Evolutionary conservation across 23 tunicate genomes (phyloP).

Genomic region (Halocynthia aurantium): DNA sequence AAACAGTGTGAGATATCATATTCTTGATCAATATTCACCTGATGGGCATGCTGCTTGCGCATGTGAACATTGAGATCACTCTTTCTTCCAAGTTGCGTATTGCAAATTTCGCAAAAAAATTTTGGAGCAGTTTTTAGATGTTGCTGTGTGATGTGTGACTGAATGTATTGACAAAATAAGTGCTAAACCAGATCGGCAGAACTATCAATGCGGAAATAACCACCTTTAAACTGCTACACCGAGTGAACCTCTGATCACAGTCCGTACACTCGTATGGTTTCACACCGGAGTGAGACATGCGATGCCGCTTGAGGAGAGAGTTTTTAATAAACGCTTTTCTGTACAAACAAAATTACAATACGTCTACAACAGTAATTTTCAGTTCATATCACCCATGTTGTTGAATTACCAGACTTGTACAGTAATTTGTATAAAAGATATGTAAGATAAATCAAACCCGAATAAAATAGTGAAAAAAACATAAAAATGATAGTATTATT

Average conservation of each 20-base stretch:
- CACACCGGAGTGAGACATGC: conserved; percentile 97
- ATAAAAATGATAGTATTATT: no score
- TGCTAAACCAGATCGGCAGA: no score
- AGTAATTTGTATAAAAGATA: no score
- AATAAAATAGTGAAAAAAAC: no score
- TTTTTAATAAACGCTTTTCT: conserved; percentile 96
- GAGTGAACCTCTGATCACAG: conserved; percentile 94
- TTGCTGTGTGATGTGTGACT: conserved; percentile 97
- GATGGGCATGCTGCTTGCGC: conserved; percentile 98
- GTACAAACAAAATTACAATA: neutral
- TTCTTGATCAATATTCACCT: conserved; percentile 17
- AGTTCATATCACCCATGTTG: no score
- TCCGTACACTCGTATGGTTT: conserved; percentile 98
- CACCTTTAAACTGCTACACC: conserved; percentile 91
- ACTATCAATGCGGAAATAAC: no score
- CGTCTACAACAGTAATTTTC: no score
- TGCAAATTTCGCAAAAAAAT: conserved; percentile 92
- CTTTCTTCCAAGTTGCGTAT: conserved; percentile 85
- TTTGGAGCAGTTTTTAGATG: conserved; percentile 98
- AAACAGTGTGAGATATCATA: neutral
- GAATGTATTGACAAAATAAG: neutral
- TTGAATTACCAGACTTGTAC: no score
- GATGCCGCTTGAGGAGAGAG: conserved; percentile 93
- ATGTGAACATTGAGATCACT: conserved; percentile 95
- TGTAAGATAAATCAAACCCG: no score